These are phyloP conservation scores for Biston betularia DNA, from an alignment of 2,888 invertebrate species.

Conservation along the genomic window DNA sequence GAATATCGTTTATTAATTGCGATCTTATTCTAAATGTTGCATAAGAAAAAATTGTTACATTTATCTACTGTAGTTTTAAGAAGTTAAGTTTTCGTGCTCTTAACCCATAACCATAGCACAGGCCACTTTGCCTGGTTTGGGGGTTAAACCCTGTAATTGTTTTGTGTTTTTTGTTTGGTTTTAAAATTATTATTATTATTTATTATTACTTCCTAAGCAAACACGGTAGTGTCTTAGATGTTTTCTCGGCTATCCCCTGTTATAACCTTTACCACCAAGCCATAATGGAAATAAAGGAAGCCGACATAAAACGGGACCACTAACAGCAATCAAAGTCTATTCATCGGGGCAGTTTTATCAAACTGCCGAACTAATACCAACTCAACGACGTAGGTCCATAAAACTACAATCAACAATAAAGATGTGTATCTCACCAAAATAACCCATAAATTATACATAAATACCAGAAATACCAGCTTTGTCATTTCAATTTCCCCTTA, in stretches of 20 bases:
- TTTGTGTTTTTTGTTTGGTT: too few relatives aligned
- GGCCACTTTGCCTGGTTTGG: too few relatives aligned
- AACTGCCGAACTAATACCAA: constrained; percentile 37
- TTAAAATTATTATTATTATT: too few relatives aligned
- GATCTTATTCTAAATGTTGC: too few relatives aligned
- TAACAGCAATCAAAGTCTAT: constrained; percentile 25
- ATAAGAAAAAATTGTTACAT: too few relatives aligned
- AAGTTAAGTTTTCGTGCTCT: too few relatives aligned
- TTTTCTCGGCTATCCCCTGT: neutral
- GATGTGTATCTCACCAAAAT: constrained; percentile 72
- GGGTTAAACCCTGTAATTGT: too few relatives aligned
- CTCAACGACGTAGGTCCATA: constrained; percentile 49
- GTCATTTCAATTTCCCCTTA: constrained; percentile 66
- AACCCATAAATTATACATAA: constrained; percentile 71
- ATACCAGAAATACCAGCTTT: constrained; percentile 53
- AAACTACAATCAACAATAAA: constrained; percentile 71
- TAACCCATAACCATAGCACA: too few relatives aligned
- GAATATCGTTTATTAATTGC: too few relatives aligned
- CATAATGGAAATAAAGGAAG: constrained; percentile 18
- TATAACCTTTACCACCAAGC: neutral
- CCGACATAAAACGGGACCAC: constrained; percentile 12
- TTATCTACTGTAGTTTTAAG: too few relatives aligned
- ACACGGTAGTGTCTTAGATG: too few relatives aligned
- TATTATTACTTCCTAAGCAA: too few relatives aligned
- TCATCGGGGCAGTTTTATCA: constrained; percentile 21